Evolutionary conservation across 2,888 invertebrate species (phyloP).

Genomic region (Epinotia ramella): DNA sequence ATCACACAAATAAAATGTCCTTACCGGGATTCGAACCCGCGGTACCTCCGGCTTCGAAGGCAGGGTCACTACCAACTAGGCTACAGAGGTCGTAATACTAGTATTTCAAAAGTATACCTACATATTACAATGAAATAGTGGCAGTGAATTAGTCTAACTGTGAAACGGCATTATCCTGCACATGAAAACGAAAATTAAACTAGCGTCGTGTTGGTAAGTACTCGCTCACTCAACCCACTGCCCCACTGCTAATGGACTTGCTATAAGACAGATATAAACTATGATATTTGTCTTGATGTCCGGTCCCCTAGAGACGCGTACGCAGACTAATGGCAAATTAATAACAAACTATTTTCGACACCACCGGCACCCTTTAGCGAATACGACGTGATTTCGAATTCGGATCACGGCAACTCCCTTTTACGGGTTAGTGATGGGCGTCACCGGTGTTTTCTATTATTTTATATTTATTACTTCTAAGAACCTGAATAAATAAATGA

Average conservation of each 20-base stretch:
- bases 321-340: slow-evolving; percentile 63
- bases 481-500: not conserved
- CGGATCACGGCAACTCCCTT: slow-evolving; percentile 64
- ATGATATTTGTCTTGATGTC: slow-evolving; percentile 9
- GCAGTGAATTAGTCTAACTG: too few species aligned
- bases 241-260: not conserved
- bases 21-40: too few species aligned
- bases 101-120: too few species aligned
- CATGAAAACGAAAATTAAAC: too few species aligned
- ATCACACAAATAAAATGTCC: too few species aligned
- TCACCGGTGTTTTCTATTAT: not conserved
- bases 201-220: too few species aligned
- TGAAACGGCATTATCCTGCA: too few species aligned
- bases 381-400: slow-evolving; percentile 66
- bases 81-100: too few species aligned
- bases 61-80: too few species aligned
- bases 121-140: too few species aligned
- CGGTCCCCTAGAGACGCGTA: slow-evolving; percentile 22
- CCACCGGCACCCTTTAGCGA: slow-evolving; percentile 60
- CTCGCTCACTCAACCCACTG: too few species aligned
- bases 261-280: not conserved
- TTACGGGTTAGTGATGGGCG: slow-evolving; percentile 46
- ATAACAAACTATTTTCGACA: slow-evolving; percentile 73
- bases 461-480: not conserved
- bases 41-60: too few species aligned